Evolutionary conservation across 2,888 invertebrate species (phyloP).

Genomic region (Philonicus albiceps): DNA sequence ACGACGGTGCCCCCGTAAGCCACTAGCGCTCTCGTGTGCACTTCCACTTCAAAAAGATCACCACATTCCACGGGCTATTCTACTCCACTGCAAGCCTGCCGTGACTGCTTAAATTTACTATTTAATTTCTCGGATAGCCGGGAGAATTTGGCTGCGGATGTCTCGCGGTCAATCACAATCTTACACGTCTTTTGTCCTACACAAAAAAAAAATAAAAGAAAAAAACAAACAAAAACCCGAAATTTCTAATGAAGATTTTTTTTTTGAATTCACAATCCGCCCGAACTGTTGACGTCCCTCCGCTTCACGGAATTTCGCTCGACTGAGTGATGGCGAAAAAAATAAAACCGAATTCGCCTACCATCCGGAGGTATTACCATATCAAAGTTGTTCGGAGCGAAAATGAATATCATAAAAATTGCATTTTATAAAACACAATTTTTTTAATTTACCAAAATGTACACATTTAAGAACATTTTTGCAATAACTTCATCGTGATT

Average conservation of each 20-base stretch:
- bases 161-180: neutral
- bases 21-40: neutral
- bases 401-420: neutral
- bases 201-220: neutral
- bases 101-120: neutral
- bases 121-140: neutral
- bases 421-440: neutral
- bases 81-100: neutral
- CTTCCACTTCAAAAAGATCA: neutral
- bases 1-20: neutral
- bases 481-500: neutral
- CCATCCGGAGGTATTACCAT: neutral
- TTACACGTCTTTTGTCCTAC: neutral
- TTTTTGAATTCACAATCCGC: neutral
- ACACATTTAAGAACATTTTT: neutral
- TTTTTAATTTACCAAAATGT: neutral
- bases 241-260: neutral
- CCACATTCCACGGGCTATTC: neutral
- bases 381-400: neutral
- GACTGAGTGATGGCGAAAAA: conserved; percentile 45
- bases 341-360: conserved; percentile 15
- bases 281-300: conserved; percentile 46
- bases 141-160: neutral
- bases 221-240: neutral
- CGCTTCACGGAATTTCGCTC: conserved; percentile 52